Evolutionary conservation across 2,888 invertebrate species (phyloP), one percentile per base, ranked within the genome.

Genomic region (Ypsolopha sequella): DNA sequence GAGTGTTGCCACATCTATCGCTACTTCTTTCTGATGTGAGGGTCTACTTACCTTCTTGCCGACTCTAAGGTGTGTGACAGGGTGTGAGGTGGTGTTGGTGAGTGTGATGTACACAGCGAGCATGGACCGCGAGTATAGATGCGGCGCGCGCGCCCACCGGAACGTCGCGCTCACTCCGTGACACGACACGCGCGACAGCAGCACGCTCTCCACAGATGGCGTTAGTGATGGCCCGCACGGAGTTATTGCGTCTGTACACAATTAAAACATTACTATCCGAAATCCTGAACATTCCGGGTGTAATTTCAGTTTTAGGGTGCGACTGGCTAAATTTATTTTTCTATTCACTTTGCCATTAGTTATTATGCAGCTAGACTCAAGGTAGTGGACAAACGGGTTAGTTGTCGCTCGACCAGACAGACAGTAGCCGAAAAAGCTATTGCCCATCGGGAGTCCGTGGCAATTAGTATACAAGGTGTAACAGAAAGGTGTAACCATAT

Each of bases 91-190:
- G 64, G 90, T 89, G 80, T 98, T 98, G 38, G 90, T 89, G 77
- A 98, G 34, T 35, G 88, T 82, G 54, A 98, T 14, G 70, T 96
- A 95, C 9, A 98, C 80, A 14, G 93, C 93, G 54, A 91, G 91
- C 95, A 97, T 95, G 57, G 87, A 86, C 6, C 91, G 88, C 7
- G 95, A 95, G 78, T 91, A 94, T 50, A 97, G 86, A 73, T 95
- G 95, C 11, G 94, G 94, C 41, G 91, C 88, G 60, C 97, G 89
- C 0, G 93, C 90, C 81, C 93, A 97, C 57, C 93, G 88, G 54
- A 60, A 49, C 14, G 82, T 72, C 4, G 91, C 87, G 53, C 88
- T 82, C 50, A 95, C 75, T 0, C 95, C 95, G 54, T 82, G 91
- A 6, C 93, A 92, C 58, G 86, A 84, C 56, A 95, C 91, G 77